These are phyloP conservation scores for Corydoras maculifer DNA, from an alignment of 2,113 vertebrate genomes.

Conservation along the genomic window DNA sequence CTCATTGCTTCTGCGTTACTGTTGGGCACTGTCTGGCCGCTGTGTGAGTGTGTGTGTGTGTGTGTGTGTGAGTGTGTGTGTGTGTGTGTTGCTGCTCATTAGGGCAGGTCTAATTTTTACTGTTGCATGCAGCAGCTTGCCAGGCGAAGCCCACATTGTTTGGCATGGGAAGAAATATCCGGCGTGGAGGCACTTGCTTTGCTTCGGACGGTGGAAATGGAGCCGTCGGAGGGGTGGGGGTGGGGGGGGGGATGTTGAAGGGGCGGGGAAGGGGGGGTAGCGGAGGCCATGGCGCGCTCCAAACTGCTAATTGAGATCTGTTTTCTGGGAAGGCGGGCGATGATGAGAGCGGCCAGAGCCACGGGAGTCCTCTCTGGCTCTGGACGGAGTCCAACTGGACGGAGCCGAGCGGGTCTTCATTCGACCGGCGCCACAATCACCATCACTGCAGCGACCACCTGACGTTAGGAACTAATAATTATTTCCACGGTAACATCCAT, in stretches of 20 bases:
- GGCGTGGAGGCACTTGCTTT: constrained; percentile 19
- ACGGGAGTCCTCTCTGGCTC: constrained; percentile 2
- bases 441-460: no score
- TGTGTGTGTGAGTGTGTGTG: constrained; percentile 20
- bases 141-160: constrained; percentile 49
- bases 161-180: constrained; percentile 31
- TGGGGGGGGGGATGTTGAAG: neutral
- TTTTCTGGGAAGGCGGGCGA: constrained; percentile 36
- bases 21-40: constrained; percentile 45
- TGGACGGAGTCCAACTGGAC: constrained; percentile 21
- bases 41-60: constrained; percentile 13
- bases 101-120: constrained; percentile 71
- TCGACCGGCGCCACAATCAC: no score
- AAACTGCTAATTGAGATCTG: constrained; percentile 44
- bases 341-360: constrained; percentile 24
- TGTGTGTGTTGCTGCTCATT: constrained; percentile 44
- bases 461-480: no score
- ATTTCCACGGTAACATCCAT: no score
- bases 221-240: neutral
- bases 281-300: neutral
- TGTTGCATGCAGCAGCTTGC: constrained; percentile 69
- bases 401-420: neutral
- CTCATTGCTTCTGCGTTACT: constrained; percentile 57
- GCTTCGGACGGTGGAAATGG: constrained; percentile 25
- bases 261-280: constrained; percentile 3